Conservation (phyloP, 2,888 invertebrate genomes). For the Orchesella flavescens region DNA sequence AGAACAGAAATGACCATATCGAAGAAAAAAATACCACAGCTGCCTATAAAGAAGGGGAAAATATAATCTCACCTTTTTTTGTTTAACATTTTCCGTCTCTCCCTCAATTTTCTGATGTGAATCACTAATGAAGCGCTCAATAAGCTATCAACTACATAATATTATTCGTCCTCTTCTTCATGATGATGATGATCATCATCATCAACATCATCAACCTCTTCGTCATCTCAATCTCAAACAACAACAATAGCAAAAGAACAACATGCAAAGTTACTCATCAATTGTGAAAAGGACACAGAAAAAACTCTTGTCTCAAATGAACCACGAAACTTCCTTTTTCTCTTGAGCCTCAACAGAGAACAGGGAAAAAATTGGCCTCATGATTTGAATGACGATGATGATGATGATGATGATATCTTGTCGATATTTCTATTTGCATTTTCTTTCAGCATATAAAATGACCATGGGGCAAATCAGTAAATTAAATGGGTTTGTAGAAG, state of each 20-base stretch:
- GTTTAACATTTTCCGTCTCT: constrained; percentile 5
- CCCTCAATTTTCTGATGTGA: constrained; percentile 32
- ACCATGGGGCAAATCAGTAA: too few species aligned
- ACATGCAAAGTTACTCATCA: constrained; percentile 13
- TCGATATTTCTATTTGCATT: constrained; percentile 5
- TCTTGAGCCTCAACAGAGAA: not conserved
- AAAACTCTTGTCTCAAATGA: constrained; percentile 29
- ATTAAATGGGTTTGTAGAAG: too few species aligned
- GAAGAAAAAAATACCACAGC: not conserved
- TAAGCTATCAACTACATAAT: constrained; percentile 21
- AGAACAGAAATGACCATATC: not conserved
- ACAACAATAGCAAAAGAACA: not conserved
- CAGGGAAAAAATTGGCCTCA: not conserved
- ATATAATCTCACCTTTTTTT: too few species aligned
- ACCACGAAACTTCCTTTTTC: constrained; percentile 41
- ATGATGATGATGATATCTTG: not conserved
- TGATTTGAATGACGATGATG: not conserved
- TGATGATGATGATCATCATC: too few species aligned
- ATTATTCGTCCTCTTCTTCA: too few species aligned
- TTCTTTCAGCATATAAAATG: not conserved
- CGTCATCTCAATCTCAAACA: not conserved
- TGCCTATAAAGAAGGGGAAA: too few species aligned
- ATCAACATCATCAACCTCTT: constrained; percentile 8
- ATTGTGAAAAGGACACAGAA: constrained; percentile 4
- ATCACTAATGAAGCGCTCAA: constrained; percentile 56